Evolutionary conservation across 2,113 vertebrate species (phyloP), one percentile per base, ranked within the genome.

Genomic region (Eulemur macaco): DNA sequence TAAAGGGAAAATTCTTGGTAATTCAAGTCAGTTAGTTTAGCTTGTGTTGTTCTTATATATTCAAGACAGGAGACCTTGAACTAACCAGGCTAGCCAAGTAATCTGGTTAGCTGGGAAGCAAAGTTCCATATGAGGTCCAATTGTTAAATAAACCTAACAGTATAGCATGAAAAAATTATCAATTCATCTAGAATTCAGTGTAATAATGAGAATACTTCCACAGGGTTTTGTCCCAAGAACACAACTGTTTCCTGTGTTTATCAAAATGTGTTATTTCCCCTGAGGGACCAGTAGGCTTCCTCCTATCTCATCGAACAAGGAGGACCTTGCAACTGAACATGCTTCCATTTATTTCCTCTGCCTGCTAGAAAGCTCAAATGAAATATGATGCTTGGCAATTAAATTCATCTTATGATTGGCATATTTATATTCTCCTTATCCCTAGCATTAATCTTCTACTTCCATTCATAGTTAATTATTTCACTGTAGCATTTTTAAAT

Each of bases 191-290:
- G 77, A 94, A 94, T 88, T 91, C 68, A 37, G 29, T 92, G 31
- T 92, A 92, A 90, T 92, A 96, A 88, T 92, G 85, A 96, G 91
- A 91, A 58, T 63, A 27, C 31, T 73, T 96, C 34, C 81, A 64
- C 20, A 69, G 63, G 60, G 74, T 64, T 97, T 87, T 93, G 82
- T 74, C 76, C 73, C 54, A 39, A 94, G 85, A 91, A 82, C 37
- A 63, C 84, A 97, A 78, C n/a, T 86, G 60, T 77, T 92, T 92
- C 90, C 92, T 31, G 77, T 81, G 77, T 95, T 97, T 95, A 94
- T 97, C 93, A 97, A 92, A 92, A 96, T 68, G 80, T 71, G 84
- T 95, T 84, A 66, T 92, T 95, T 94, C 58, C 71, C 94, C 71
- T 1, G 23, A 77, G 88, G 66, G 39, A 42, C 27, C 52, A 5